Base-by-base conservation (phyloP, 30 jellyfish, hydroid and myxozoan genomes). In the Mastigias papua region DNA sequence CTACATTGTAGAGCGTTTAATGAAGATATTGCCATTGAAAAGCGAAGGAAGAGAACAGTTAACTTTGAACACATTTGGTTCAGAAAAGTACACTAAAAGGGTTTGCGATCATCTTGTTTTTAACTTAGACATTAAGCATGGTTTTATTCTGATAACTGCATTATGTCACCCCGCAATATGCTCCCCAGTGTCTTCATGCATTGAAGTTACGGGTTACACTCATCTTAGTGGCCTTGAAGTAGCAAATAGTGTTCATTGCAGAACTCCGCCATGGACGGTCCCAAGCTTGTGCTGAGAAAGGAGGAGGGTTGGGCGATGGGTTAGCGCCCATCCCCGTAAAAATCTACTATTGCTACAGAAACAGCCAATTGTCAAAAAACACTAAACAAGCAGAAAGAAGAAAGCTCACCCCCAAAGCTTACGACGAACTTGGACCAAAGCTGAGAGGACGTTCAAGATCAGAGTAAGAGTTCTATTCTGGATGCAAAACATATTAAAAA, bases 61-160 rank as follows among this genome's bases (percentile, higher is more conserved):
- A 22, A 74, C 34, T 67, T 20, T 74, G 29, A 74, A 74, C 30
- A 74, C 51, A 11, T 74, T 74, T 74, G 71, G 86, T 19, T 33
- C 86, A 7, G 73, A 74, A 31, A 29, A 22, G 2, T 66, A 50
- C 54, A 33, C 26, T 11, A 83, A 69, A 72, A 37, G 32, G 32
- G 50, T 35, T 6, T 62, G 91, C 49, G 84, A 81, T 1, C 48
- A 3, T 11, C 71, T 81, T 30, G 61, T 26, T 9, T 20, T 78
- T 2, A 54, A 78, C 46, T 10, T 81, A 63, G 84, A 81, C 30
- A 85, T 63, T 19, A 29, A 48, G 25, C 73, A 66, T 46, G 33
- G 42, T 3, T 69, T 65, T 29, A 35, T 37, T 37, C 54, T 11
- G 54, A 37, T 37, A 37, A 37, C 54, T 37, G 54, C 11, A 11